Percentiles rank a stretch among this genome's conserved stretches.
Conservation (phyloP, 64 coral and sea anemone species). For the Montipora efflorescens region DNA sequence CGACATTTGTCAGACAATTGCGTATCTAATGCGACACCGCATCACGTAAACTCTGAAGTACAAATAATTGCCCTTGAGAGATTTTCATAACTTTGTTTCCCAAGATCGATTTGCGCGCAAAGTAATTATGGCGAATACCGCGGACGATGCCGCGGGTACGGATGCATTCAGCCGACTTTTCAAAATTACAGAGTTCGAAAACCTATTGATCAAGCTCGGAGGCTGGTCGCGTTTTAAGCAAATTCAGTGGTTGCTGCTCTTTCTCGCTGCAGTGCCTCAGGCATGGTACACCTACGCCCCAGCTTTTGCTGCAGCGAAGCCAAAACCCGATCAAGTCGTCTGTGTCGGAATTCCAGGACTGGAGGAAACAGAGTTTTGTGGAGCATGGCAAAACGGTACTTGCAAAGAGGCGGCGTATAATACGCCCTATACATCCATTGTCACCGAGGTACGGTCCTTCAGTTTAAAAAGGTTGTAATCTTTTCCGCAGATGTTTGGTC, state of each 20-base stretch:
- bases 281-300: slow-evolving; percentile 97
- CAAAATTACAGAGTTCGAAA: slow-evolving; percentile 86
- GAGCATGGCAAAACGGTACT: slow-evolving; percentile 37
- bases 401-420: slow-evolving; percentile 71
- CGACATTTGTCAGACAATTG: no score
- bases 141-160: neutral
- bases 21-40: neutral
- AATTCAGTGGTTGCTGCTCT: slow-evolving; percentile 92
- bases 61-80: no score
- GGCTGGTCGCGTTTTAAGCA: slow-evolving; percentile 87
- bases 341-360: slow-evolving; percentile 48
- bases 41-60: neutral
- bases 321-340: slow-evolving; percentile 50
- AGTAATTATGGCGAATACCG: neutral
- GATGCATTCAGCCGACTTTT: neutral
- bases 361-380: slow-evolving; percentile 29
- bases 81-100: neutral
- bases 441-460: slow-evolving; percentile 79
- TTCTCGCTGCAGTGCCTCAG: slow-evolving; percentile 85
- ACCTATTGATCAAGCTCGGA: slow-evolving; percentile 76
- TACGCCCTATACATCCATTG: slow-evolving; percentile 75
- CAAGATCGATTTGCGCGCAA: neutral
- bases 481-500: no score
- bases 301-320: slow-evolving; percentile 87
- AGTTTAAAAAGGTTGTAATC: neutral